Evolutionary conservation across 2,888 invertebrate genomes (phyloP).

Genomic region (Dorcus hopei): DNA sequence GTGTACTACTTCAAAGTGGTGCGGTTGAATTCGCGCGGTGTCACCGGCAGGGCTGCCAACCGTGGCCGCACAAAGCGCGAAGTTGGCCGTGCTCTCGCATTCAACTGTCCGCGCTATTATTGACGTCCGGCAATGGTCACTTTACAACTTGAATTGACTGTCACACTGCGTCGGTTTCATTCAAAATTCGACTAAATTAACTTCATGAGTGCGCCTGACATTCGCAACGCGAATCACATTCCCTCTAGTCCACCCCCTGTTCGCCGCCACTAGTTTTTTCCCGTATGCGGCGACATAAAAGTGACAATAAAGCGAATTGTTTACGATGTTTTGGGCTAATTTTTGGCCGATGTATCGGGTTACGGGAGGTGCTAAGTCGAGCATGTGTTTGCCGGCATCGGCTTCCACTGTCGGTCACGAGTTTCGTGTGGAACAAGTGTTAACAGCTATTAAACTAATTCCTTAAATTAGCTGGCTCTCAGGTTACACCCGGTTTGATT

Average conservation of each 20-base stretch:
- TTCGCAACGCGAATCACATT: neutral
- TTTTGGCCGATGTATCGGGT: too few relatives aligned
- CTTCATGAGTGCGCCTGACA: conserved; percentile 24
- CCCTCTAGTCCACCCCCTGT: too few relatives aligned
- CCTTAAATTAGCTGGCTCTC: too few relatives aligned
- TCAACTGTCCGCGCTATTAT: conserved; percentile 40
- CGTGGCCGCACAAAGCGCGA: conserved; percentile 37
- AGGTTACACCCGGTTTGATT: too few relatives aligned
- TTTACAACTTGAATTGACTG: conserved; percentile 47
- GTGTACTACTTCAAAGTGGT: conserved; percentile 11
- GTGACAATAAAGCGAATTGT: too few relatives aligned
- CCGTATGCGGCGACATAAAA: too few relatives aligned
- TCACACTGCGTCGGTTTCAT: conserved; percentile 37
- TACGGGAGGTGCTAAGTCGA: too few relatives aligned
- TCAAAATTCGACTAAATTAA: conserved; percentile 27
- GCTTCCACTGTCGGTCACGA: too few relatives aligned
- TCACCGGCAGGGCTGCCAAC: conserved; percentile 15
- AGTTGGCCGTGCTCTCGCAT: conserved; percentile 42
- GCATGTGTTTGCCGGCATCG: too few relatives aligned
- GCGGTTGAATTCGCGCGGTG: conserved; percentile 16
- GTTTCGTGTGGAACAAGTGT: neutral
- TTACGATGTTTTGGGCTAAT: too few relatives aligned
- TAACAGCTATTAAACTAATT: conserved; percentile 3
- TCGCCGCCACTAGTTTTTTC: too few relatives aligned
- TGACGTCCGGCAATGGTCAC: conserved; percentile 42